Evolutionary conservation across 2,888 invertebrate genomes (phyloP).

Genomic region (Rhamphomyia laevipes): DNA sequence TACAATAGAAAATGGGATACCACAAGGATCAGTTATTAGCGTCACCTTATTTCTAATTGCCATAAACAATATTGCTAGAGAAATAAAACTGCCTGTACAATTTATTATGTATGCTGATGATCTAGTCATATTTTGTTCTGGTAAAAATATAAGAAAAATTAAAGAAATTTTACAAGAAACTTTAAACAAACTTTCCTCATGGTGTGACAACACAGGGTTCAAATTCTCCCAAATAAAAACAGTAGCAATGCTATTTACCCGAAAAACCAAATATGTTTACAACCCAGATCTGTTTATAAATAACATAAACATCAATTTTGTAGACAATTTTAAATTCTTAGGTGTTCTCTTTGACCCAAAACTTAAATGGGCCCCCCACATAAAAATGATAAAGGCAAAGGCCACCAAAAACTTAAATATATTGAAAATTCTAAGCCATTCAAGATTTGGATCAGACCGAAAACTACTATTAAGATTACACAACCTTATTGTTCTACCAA

Average conservation of each 20-base stretch:
- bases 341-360: not conserved
- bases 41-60: conserved; percentile 1
- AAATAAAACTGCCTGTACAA: not conserved
- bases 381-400: not conserved
- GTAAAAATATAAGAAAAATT: not conserved
- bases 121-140: not conserved
- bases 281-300: not conserved
- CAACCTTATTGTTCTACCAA: not conserved
- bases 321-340: not conserved
- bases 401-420: not conserved
- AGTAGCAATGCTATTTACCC: conserved; percentile 1
- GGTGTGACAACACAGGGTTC: conserved; percentile 2
- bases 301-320: not conserved
- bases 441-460: not conserved
- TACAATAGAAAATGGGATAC: not conserved
- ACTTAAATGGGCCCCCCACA: not conserved
- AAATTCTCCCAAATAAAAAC: not conserved
- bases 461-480: not conserved
- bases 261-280: not conserved
- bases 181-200: not conserved
- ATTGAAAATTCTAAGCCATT: not conserved
- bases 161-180: not conserved
- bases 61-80: conserved; percentile 2
- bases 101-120: conserved; percentile 2
- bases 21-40: conserved; percentile 4